Evolutionary conservation across 2,888 invertebrate genomes (phyloP).

Genomic region (Hipparchia semele): DNA sequence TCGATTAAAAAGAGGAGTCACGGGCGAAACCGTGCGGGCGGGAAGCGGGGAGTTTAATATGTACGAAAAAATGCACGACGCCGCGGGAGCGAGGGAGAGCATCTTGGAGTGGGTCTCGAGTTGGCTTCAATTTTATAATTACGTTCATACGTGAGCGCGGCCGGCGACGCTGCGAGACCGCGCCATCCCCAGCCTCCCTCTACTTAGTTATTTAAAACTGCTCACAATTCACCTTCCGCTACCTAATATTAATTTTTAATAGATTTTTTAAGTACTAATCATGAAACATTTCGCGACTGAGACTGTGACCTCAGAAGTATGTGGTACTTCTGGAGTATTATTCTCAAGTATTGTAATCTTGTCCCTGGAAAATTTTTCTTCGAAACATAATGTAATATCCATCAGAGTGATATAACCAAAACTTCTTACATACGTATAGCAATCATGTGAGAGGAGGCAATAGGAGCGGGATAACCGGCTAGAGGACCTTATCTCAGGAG

Average conservation of each 20-base stretch:
- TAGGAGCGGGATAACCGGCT: slow-evolving; percentile 81
- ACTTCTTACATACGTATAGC: slow-evolving; percentile 75
- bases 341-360: neutral
- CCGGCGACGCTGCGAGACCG: slow-evolving; percentile 47
- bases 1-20: slow-evolving; percentile 83
- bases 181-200: slow-evolving; percentile 38
- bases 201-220: slow-evolving; percentile 70
- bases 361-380: neutral
- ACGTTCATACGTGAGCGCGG: slow-evolving; percentile 84
- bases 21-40: slow-evolving; percentile 67
- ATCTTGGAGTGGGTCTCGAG: slow-evolving; percentile 57
- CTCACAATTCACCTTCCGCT: slow-evolving; percentile 47
- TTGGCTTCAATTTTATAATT: slow-evolving; percentile 83
- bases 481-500: slow-evolving; percentile 82
- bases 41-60: slow-evolving; percentile 78
- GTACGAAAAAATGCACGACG: slow-evolving; percentile 83
- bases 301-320: neutral
- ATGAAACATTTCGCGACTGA: neutral
- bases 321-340: neutral
- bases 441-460: slow-evolving; percentile 81
- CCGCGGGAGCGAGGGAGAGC: slow-evolving; percentile 74
- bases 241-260: slow-evolving; percentile 5
- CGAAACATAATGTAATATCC: slow-evolving; percentile 20
- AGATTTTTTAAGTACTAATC: neutral
- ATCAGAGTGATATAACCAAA: slow-evolving; percentile 64